phyloP scores from a whole-genome alignment of 2,888 invertebrate genomes.

The Tinea trinotella region DNA sequence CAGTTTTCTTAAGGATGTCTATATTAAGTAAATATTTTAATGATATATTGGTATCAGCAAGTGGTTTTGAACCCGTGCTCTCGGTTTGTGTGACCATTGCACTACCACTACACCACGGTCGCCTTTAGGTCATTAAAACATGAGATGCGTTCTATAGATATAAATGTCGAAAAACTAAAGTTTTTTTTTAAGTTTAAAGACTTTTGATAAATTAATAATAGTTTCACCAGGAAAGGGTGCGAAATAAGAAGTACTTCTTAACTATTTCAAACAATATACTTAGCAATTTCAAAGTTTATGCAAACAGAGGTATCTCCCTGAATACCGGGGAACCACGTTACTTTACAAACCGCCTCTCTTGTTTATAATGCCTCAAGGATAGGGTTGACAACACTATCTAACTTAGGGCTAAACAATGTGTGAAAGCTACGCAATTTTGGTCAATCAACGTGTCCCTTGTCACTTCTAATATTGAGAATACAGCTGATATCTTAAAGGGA shows the following conservation, averaged over 20 bases:
- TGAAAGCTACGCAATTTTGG: neutral
- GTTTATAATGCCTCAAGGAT: conserved; percentile 13
- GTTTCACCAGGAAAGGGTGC: neutral
- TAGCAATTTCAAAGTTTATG: conserved; percentile 13
- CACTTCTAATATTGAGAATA: conserved; percentile 4
- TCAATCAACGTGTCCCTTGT: neutral
- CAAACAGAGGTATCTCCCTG: conserved; percentile 13
- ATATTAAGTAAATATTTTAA: no score
- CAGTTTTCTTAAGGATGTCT: no score
- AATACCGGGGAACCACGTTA: conserved; percentile 5
- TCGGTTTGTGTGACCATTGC: no score
- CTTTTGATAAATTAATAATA: conserved; percentile 8
- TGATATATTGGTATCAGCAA: no score
- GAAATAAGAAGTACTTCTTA: neutral
- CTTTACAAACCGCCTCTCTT: conserved; percentile 7
- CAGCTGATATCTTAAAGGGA: neutral
- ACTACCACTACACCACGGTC: no score
- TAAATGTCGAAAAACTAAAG: no score
- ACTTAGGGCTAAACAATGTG: neutral
- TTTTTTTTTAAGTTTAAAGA: no score
- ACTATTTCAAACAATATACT: conserved; percentile 7
- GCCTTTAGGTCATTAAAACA: no score
- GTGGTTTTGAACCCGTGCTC: no score
- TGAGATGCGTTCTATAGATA: no score
- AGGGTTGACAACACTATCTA: conserved; percentile 9